Conservation (phyloP, 1,140 invertebrate species). For the Antheraea mylitta region DNA sequence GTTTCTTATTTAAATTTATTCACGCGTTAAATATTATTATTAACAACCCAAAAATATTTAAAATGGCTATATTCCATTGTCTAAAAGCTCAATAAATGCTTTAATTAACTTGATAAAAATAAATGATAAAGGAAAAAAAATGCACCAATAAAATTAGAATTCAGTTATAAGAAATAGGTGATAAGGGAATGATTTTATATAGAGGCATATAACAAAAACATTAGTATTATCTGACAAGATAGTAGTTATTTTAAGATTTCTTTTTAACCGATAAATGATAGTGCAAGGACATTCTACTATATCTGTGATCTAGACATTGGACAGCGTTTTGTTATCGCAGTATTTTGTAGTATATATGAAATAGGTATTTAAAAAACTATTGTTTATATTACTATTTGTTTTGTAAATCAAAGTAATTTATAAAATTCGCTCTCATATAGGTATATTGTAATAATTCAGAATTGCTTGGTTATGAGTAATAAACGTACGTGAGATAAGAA, state of each 20-base stretch:
- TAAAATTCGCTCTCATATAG: background rate
- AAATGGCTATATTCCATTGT: too few species aligned
- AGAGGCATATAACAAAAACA: background rate
- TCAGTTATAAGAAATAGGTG: too few species aligned
- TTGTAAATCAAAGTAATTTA: background rate
- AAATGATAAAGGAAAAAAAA: too few species aligned
- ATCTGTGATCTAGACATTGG: background rate
- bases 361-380: too few species aligned
- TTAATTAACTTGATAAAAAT: too few species aligned
- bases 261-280: background rate
- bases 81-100: too few species aligned
- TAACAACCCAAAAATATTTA: too few species aligned
- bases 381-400: background rate
- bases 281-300: constrained; percentile 1
- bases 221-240: background rate
- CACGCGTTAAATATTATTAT: too few species aligned
- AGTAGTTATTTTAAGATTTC: background rate
- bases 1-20: too few species aligned
- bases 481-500: background rate
- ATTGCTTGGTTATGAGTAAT: background rate
- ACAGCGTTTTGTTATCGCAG: background rate
- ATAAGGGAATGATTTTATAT: too few species aligned
- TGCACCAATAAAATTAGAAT: too few species aligned
- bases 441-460: background rate
- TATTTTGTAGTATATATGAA: background rate